Base-by-base conservation (phyloP, 2,888 invertebrate genomes). In the Phrixothrix hirtus region DNA sequence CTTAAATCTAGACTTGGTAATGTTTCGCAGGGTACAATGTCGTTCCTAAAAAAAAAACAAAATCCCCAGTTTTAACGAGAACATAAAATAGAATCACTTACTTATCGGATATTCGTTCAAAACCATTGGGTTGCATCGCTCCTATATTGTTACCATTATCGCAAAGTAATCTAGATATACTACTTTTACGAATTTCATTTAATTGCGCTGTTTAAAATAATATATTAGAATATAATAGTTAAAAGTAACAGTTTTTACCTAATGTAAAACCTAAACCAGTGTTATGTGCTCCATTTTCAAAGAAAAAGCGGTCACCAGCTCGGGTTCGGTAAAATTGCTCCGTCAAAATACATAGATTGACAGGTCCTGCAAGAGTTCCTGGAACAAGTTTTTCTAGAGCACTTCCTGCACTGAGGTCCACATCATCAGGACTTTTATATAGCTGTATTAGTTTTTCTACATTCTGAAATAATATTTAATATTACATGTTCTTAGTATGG, bases 251-350 rank as follows among this genome's bases (percentile, higher is more conserved):
- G 17, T 54, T 4, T 14, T 29, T 66, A 84, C 87, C 83, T 65
- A 81, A 77, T 1, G 86, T 86, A 63, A 90, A 89, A 15, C 84
- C 84, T 1, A 79, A 74, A 13, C 84, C 83, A 1, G 79, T 75
- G 31, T 82, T 79, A 6, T 60, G 65, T 51, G 83, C 80, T 2
- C 84, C 83, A 61, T 85, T 84, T 73, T 90, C 91, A 66, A 83
- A 94, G 83, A 92, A 95, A 75, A 83, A 93, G 53, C 94, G 80
- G 75, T 95, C 95, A 0, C 92, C 92, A 5, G 84, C 87, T 64
- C 93, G 83, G 0, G 93, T 88, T 58, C 90, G 81, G 70, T 85
- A 88, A 78, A 95, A 95, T 76, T 95, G 94, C 69, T 89, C 90
- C 0, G 88, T 88, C 2, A 95, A 77, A 59, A 95, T 88, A 70